phyloP scores from a whole-genome alignment of 2,113 vertebrate species.

The Ptilonorhynchus violaceus region DNA sequence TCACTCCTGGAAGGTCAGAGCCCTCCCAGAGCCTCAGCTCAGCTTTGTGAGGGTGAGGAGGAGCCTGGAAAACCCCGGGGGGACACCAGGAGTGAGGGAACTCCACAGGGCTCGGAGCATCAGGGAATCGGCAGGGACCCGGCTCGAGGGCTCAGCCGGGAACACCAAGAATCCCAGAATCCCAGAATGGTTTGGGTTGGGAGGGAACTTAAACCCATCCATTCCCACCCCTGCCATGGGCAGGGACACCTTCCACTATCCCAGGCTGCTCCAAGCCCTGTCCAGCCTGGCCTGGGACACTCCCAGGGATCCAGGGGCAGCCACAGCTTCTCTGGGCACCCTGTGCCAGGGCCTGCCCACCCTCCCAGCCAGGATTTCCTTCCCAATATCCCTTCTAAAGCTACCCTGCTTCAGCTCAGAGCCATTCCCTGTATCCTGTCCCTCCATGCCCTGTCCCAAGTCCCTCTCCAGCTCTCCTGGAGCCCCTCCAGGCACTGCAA shows the following conservation, averaged over 20 bases:
- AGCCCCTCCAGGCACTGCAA: neutral
- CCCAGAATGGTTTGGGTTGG: no score
- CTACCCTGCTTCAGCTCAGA: neutral
- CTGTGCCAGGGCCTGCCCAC: neutral
- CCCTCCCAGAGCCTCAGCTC: neutral
- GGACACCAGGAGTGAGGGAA: neutral
- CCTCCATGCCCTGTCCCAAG: neutral
- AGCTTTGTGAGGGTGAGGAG: neutral
- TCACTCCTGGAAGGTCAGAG: neutral
- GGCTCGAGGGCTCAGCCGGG: fast-evolving
- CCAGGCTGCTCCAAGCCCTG: neutral
- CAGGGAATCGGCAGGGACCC: neutral
- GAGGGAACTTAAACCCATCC: fast-evolving
- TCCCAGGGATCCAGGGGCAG: neutral
- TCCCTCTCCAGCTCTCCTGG: neutral
- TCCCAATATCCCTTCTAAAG: fast-evolving
- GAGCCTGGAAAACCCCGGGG: neutral
- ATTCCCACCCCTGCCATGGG: neutral
- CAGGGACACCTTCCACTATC: neutral
- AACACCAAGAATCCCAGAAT: neutral
- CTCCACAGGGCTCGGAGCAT: neutral
- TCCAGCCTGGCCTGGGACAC: neutral
- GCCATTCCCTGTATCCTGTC: neutral
- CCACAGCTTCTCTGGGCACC: neutral
- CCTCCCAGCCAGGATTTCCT: fast-evolving